Conservation (phyloP, 2,113 vertebrate genomes). For the Monopterus albus region DNA sequence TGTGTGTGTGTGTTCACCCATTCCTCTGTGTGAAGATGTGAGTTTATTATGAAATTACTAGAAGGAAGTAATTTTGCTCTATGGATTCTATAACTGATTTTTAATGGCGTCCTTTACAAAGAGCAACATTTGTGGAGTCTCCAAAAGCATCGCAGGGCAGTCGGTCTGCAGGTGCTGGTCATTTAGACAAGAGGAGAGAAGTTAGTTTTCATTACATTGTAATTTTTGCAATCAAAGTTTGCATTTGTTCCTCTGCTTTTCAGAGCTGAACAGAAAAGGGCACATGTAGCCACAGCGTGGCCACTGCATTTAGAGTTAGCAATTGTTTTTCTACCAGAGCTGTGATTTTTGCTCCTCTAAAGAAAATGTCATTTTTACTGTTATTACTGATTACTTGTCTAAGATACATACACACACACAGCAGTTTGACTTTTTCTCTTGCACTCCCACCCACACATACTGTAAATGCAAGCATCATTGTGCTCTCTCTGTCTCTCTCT, state of each 20-base stretch:
- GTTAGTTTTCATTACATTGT: neutral
- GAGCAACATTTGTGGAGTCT: neutral
- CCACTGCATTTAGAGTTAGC: neutral
- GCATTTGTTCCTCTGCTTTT: neutral
- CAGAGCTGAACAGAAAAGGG: neutral
- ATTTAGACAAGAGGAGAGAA: neutral
- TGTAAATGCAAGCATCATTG: neutral
- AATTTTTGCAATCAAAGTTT: constrained; percentile 6
- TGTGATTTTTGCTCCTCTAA: neutral
- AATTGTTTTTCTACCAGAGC: too few relatives aligned
- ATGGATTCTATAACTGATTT: neutral
- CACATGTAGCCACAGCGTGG: neutral
- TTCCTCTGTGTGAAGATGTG: too few relatives aligned
- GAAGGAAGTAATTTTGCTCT: too few relatives aligned
- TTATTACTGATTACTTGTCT: neutral
- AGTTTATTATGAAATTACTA: too few relatives aligned
- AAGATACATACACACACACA: neutral
- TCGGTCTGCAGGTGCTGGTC: too few relatives aligned
- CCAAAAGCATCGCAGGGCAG: too few relatives aligned
- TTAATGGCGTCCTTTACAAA: neutral
- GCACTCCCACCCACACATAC: neutral
- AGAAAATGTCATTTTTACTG: neutral
- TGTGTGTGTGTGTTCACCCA: too few relatives aligned
- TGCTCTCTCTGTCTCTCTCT: neutral
- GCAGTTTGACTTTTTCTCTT: neutral